Percentiles rank a stretch among this genome's conserved stretches.
These are phyloP conservation scores for Drosophila nannoptera DNA, from an alignment of 1,140 invertebrate species.

Conservation along the genomic window DNA sequence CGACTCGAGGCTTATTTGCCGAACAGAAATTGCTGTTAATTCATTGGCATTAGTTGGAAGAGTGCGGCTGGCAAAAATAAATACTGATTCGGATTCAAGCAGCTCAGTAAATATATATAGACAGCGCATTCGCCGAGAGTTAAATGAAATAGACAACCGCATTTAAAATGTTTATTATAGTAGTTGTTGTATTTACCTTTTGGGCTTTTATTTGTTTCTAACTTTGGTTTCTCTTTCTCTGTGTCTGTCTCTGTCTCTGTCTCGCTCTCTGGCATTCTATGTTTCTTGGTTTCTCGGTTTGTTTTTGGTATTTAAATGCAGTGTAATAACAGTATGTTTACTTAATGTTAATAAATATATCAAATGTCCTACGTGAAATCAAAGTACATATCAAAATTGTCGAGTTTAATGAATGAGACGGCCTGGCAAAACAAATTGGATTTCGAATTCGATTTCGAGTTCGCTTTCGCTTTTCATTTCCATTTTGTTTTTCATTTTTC, in stretches of 20 bases:
- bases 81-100: background rate
- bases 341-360: constrained; percentile 76
- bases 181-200: constrained; percentile 72
- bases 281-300: too few relatives aligned
- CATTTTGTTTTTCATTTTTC: too few relatives aligned
- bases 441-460: background rate
- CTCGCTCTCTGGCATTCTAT: constrained; percentile 10
- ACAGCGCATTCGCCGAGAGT: background rate
- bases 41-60: constrained; percentile 50
- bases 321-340: constrained; percentile 75
- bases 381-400: constrained; percentile 51
- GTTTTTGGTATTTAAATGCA: constrained; percentile 62
- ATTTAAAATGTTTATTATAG: constrained; percentile 72
- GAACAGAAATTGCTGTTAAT: constrained; percentile 60
- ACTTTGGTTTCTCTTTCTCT: constrained; percentile 33
- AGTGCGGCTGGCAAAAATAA: background rate
- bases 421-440: background rate
- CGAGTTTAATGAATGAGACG: constrained; percentile 21
- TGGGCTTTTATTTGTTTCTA: constrained; percentile 42
- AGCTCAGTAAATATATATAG: background rate
- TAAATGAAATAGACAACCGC: constrained; percentile 11
- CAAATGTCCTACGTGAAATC: constrained; percentile 52
- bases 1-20: constrained; percentile 48
- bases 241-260: background rate
- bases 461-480: background rate